Conservation (phyloP, 1,140 invertebrate genomes). For the Mesaphorura yosii region DNA sequence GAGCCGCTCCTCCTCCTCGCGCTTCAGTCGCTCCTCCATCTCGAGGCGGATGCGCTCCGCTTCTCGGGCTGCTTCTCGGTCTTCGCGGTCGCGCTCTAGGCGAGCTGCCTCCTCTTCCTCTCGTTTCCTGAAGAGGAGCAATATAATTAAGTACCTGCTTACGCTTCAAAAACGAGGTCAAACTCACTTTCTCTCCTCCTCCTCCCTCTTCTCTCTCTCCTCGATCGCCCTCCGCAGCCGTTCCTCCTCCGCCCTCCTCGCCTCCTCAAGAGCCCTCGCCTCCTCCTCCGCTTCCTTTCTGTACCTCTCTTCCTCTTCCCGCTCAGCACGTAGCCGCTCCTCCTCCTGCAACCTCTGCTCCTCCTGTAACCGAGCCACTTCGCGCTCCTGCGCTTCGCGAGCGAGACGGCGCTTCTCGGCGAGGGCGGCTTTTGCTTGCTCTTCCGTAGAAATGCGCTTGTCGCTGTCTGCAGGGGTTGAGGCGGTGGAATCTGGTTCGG, state of each 20-base stretch:
- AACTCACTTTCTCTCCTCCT: conserved; percentile 32
- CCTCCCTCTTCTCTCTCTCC: conserved; percentile 33
- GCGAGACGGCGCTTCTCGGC: conserved; percentile 70
- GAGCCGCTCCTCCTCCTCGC: conserved; percentile 66
- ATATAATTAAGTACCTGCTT: conserved; percentile 1
- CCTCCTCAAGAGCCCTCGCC: conserved; percentile 42
- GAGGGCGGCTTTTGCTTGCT: conserved; percentile 76
- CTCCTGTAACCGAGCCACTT: conserved; percentile 45
- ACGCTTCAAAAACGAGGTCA: neutral
- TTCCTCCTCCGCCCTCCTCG: conserved; percentile 25
- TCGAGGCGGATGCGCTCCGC: conserved; percentile 46
- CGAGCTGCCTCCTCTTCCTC: conserved; percentile 34
- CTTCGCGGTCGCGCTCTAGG: conserved; percentile 32
- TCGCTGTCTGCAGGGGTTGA: neutral
- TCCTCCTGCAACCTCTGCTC: conserved; percentile 50
- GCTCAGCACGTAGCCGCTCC: conserved; percentile 45
- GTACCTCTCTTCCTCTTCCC: conserved; percentile 62
- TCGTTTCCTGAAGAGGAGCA: conserved; percentile 38
- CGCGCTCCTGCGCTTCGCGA: conserved; percentile 70
- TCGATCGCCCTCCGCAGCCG: conserved; percentile 34
- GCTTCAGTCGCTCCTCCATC: conserved; percentile 58
- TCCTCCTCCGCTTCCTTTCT: conserved; percentile 60
- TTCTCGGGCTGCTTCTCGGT: conserved; percentile 31
- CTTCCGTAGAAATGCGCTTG: conserved; percentile 65
- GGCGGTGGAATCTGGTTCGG: neutral